Evolutionary conservation across 53 echinoderm and acorn worm genomes (phyloP), one percentile per base, ranked within the genome.

Genomic region (Luidia sarsii): DNA sequence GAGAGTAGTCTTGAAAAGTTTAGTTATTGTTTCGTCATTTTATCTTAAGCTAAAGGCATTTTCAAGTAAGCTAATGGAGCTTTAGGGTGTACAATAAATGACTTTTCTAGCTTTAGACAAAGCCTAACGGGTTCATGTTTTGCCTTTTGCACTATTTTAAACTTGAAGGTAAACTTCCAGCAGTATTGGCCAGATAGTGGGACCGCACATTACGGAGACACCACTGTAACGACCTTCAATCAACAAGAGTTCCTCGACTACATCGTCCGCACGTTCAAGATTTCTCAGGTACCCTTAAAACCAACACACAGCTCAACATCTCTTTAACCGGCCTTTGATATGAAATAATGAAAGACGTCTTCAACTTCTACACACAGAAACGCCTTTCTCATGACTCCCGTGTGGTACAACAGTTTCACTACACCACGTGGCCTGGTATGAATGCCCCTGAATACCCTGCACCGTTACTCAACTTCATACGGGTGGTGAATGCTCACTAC

Each of bases 341-440:
- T n/a, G 11, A 41, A 41, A 41, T 41, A 7, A 41, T 7, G 41
- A 41, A 41, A 41, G 11, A 41, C 11, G 6, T 7, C 6, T 7
- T 41, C 11, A 41, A 41, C 11, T 6, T 41, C 6, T 41, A 11
- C 41, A 41, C 11, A 28, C 63, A 63, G 34, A 28, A 10, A 2
- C 33, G 4, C 15, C 18, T 9, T 20, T 33, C 33, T 15, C 34
- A 63, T 10, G 16, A 28, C n/a, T 11, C 0, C 7, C 33, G 63
- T 5, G 16, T 63, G 8, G 63, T 63, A 36, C 33, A 63, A 36
- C 63, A 63, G 2, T 63, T 34, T 2, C 63, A 63, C 18, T 63
- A 33, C 63, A 63, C 36, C 33, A 32, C 33, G 16, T 63, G 63
- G 94, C 94, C 63, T 7, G 63, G 16, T 18, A 63, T 35, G 63